phyloP scores from a whole-genome alignment of 1,140 invertebrate genomes.

The Bombus pyrosoma region DNA sequence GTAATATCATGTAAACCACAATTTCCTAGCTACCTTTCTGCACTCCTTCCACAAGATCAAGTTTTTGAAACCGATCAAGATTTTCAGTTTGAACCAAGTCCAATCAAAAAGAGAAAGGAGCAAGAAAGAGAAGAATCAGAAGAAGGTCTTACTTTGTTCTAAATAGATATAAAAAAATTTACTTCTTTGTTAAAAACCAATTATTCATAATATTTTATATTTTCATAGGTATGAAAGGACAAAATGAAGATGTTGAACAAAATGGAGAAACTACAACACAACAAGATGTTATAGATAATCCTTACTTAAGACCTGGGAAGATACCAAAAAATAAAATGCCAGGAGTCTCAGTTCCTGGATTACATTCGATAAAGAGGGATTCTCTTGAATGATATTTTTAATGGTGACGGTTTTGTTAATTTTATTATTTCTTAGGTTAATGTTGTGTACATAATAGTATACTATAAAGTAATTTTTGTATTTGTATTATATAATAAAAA shows the following conservation, averaged over 20 bases:
- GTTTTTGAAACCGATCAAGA: slow-evolving; percentile 96
- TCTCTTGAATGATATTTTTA: slow-evolving; percentile 34
- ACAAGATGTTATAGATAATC: slow-evolving; percentile 91
- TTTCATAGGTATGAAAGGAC: slow-evolving; percentile 56
- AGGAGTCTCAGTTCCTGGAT: slow-evolving; percentile 29
- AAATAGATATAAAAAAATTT: slow-evolving; percentile 58
- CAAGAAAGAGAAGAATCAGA: slow-evolving; percentile 83
- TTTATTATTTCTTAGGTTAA: slow-evolving; percentile 36
- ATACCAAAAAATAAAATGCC: slow-evolving; percentile 84
- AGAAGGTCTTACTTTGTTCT: slow-evolving; percentile 63
- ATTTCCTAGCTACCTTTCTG: slow-evolving; percentile 92
- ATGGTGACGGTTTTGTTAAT: background rate
- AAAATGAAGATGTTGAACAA: slow-evolving; percentile 76
- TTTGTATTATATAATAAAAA: slow-evolving; percentile 50
- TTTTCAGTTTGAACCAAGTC: slow-evolving; percentile 85
- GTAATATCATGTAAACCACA: slow-evolving; percentile 94
- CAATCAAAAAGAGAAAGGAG: slow-evolving; percentile 85
- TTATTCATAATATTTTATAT: slow-evolving; percentile 40
- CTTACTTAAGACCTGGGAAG: slow-evolving; percentile 92
- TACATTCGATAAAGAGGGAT: slow-evolving; percentile 55
- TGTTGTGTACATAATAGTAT: slow-evolving; percentile 31
- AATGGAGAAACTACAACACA: slow-evolving; percentile 82
- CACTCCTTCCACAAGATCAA: slow-evolving; percentile 95
- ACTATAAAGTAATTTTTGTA: slow-evolving; percentile 30
- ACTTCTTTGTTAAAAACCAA: slow-evolving; percentile 42